Conservation (phyloP, 2,888 invertebrate genomes). For the Amphipoea oculea region DNA sequence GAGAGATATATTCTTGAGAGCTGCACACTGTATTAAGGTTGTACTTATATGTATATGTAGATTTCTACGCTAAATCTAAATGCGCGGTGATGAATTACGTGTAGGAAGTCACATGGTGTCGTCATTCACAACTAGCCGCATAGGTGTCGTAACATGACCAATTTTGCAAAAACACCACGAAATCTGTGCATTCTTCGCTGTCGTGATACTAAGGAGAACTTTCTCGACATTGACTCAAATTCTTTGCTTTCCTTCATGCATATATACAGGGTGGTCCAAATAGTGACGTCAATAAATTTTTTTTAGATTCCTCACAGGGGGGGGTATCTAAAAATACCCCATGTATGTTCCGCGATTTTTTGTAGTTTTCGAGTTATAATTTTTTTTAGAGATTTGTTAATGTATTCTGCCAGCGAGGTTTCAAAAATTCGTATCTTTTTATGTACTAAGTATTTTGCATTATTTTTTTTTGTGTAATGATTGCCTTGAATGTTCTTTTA, state of each 20-base stretch:
- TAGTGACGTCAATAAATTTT: no score
- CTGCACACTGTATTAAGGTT: not conserved
- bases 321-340: no score
- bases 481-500: no score
- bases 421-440: no score
- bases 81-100: not conserved
- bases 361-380: no score
- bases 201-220: conserved; percentile 15
- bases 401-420: no score
- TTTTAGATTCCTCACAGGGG: no score
- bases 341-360: no score
- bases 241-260: conserved; percentile 51
- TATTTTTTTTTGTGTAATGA: no score
- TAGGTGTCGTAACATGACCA: conserved; percentile 16
- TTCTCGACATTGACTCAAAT: conserved; percentile 28
- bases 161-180: conserved; percentile 14
- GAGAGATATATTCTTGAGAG: not conserved
- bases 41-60: not conserved
- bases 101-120: not conserved
- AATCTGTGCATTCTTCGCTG: not conserved
- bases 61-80: conserved; percentile 1
- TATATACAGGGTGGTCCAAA: no score
- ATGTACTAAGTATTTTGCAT: no score
- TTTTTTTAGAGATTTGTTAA: no score
- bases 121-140: not conserved